A percentile compares a stretch with the other conserved stretches of the same genome.
Conservation (phyloP, 2,113 vertebrate species). For the Lamprotornis superbus region DNA sequence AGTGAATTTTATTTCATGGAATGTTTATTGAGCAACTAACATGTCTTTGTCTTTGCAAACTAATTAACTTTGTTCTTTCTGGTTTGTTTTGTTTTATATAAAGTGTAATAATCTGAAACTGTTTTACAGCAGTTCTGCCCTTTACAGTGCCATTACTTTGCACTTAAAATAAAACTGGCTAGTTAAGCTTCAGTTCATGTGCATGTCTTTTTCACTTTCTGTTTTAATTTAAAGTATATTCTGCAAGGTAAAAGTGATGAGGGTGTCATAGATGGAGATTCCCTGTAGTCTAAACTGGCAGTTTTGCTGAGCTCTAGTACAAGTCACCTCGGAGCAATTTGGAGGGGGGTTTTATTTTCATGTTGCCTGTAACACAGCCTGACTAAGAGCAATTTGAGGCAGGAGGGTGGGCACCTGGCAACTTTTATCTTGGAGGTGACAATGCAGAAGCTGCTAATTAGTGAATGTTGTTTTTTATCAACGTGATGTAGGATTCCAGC, state of each 20-base stretch:
- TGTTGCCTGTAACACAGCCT: slow-evolving; percentile 8
- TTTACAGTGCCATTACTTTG: slow-evolving; percentile 41
- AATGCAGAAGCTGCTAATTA: slow-evolving; percentile 76
- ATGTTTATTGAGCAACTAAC: slow-evolving; percentile 30
- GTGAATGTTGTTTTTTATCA: slow-evolving; percentile 63
- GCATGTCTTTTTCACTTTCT: background rate
- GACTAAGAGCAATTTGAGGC: slow-evolving; percentile 63
- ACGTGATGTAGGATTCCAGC: slow-evolving; percentile 54
- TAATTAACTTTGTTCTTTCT: slow-evolving; percentile 68
- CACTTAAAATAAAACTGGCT: slow-evolving; percentile 65
- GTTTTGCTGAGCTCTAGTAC: slow-evolving; percentile 67
- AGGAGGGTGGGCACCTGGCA: slow-evolving; percentile 52
- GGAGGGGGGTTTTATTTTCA: slow-evolving; percentile 12
- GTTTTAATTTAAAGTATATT: slow-evolving; percentile 68
- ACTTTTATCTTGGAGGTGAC: slow-evolving; percentile 73
- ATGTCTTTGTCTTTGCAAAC: slow-evolving; percentile 54
- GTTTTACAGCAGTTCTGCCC: slow-evolving; percentile 50
- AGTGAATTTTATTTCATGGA: slow-evolving; percentile 33
- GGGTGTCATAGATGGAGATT: slow-evolving; percentile 63
- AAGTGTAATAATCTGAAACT: slow-evolving; percentile 66
- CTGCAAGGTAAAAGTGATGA: slow-evolving; percentile 61
- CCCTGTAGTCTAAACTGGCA: slow-evolving; percentile 72
- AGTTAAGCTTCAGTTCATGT: slow-evolving; percentile 54
- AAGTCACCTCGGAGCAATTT: slow-evolving; percentile 54
- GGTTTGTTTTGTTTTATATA: slow-evolving; percentile 41